These are phyloP conservation scores for Romanomermis culicivorax DNA, from an alignment of 2,888 invertebrate genomes.

Conservation along the genomic window DNA sequence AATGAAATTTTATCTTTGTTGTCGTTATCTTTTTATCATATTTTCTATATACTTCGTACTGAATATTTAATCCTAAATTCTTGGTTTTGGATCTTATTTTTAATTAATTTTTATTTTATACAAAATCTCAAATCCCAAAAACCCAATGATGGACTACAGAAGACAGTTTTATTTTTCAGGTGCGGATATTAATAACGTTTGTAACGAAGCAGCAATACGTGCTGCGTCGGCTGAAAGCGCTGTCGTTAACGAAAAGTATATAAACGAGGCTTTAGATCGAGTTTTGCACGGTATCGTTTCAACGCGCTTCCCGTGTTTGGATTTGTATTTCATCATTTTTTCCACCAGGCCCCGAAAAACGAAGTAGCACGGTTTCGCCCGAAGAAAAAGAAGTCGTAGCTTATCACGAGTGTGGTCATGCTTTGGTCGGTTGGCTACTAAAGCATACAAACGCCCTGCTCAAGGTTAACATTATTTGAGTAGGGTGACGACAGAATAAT, in stretches of 20 bases:
- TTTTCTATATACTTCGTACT: no score
- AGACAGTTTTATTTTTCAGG: slow-evolving; percentile 35
- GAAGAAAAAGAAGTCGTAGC: slow-evolving; percentile 38
- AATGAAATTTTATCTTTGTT: no score
- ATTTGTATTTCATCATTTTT: no score
- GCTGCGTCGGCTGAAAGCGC: slow-evolving; percentile 60
- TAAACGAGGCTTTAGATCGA: slow-evolving; percentile 83
- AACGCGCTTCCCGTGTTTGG: background rate
- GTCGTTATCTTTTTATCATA: no score
- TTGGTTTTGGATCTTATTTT: no score
- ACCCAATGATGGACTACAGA: no score
- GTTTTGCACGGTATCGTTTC: slow-evolving; percentile 49
- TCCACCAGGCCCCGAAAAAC: slow-evolving; percentile 21
- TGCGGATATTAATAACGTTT: slow-evolving; percentile 92
- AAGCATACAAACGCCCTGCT: slow-evolving; percentile 77
- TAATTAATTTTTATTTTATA: no score
- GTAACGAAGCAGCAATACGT: slow-evolving; percentile 88
- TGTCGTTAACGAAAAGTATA: slow-evolving; percentile 46
- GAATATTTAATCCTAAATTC: no score
- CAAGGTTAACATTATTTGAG: no score
- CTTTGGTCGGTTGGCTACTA: slow-evolving; percentile 79
- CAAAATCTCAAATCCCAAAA: no score
- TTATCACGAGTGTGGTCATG: slow-evolving; percentile 65
- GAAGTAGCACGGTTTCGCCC: slow-evolving; percentile 19
- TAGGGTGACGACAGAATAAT: no score